A percentile compares a stretch with the other conserved stretches of the same genome.
phyloP scores from a whole-genome alignment of 1,140 invertebrate species.

The Teleopsis dalmanni region DNA sequence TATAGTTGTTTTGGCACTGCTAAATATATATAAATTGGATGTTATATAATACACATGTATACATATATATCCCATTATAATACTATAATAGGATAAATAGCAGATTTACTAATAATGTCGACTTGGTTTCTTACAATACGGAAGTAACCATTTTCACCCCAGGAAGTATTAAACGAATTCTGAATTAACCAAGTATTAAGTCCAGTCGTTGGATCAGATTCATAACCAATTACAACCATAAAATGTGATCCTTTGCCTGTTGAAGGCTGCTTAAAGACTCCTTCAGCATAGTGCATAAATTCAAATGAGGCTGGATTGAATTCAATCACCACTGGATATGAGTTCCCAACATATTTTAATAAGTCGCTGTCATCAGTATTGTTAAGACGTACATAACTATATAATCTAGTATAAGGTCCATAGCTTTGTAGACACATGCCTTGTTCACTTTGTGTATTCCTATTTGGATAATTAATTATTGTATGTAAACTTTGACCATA shows the following conservation, averaged over 20 bases:
- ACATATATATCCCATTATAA: too few relatives aligned
- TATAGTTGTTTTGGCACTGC: too few relatives aligned
- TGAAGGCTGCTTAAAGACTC: conserved; percentile 46
- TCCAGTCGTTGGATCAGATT: conserved; percentile 52
- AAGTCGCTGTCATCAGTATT: conserved; percentile 62
- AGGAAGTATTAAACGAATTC: conserved; percentile 67
- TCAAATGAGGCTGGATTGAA: conserved; percentile 73
- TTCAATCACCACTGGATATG: conserved; percentile 63
- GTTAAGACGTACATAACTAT: conserved; percentile 36
- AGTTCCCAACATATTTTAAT: conserved; percentile 60
- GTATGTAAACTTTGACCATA: conserved; percentile 47
- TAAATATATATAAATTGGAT: too few relatives aligned
- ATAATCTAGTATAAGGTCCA: conserved; percentile 7
- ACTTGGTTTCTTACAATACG: too few relatives aligned
- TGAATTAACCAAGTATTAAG: conserved; percentile 54
- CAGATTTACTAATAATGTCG: too few relatives aligned
- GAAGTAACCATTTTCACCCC: conserved; percentile 83
- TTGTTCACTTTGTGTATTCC: conserved; percentile 41
- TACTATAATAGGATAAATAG: too few relatives aligned
- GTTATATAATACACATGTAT: too few relatives aligned
- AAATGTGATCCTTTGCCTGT: conserved; percentile 29
- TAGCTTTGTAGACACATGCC: conserved; percentile 53
- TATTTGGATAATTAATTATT: conserved; percentile 48
- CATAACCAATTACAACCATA: conserved; percentile 56
- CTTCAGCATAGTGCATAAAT: conserved; percentile 73